A percentile compares a stretch with the other conserved stretches of the same genome.
These are phyloP conservation scores for Pomatostomus ruficeps DNA, from an alignment of 2,113 vertebrate species.

Conservation along the genomic window DNA sequence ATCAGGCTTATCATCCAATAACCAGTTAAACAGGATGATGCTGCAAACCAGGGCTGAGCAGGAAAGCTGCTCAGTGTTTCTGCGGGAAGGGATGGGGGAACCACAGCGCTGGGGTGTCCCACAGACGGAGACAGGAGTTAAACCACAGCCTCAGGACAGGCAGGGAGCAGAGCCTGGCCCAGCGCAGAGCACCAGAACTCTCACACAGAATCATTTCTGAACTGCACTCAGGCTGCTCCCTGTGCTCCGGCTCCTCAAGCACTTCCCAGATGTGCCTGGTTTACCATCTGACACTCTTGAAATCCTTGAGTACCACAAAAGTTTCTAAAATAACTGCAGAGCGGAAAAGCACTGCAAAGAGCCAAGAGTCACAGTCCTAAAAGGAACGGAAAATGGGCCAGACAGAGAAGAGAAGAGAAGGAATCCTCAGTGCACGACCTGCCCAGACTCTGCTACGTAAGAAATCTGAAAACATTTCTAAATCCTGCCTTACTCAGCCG, in stretches of 20 bases:
- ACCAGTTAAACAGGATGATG: not conserved
- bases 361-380: not conserved
- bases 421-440: not conserved
- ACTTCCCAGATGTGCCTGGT: not conserved
- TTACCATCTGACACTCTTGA: not conserved
- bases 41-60: not conserved
- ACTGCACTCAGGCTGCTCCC: not conserved
- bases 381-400: not conserved
- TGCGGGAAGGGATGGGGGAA: not conserved
- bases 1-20: not conserved
- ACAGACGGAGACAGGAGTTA: not conserved
- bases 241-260: not conserved
- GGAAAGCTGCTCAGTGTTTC: not conserved
- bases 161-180: not conserved
- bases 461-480: not conserved
- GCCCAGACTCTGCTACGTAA: not conserved
- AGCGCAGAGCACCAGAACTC: accelerated
- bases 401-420: not conserved
- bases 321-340: not conserved
- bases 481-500: not conserved
- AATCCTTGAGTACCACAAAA: not conserved
- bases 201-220: not conserved
- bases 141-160: not conserved
- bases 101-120: not conserved
- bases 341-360: too few species aligned